Base-by-base conservation (phyloP, 2,888 invertebrate species). In the Apamea epomidion region DNA sequence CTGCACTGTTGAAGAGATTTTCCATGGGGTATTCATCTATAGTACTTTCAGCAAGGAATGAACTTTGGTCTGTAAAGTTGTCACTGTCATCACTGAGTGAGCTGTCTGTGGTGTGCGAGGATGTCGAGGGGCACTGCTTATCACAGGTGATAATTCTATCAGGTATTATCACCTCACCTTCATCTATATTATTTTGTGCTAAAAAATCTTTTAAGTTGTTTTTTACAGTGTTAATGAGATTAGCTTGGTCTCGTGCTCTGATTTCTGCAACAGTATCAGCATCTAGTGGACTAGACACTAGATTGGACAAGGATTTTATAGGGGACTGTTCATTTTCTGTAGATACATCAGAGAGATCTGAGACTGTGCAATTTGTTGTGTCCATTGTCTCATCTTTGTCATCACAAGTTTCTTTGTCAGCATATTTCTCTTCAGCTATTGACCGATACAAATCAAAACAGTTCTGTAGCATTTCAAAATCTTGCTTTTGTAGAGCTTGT, bases 271-370 rank as follows among this genome's bases (percentile, higher is more conserved):
- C 91, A 71, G 92, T 89, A 84, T 94, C 88, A 84, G 94, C 88
- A 88, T 96, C 95, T 89, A 97, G 94, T 65, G 96, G 97, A 95
- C 96, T 97, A 90, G 97, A 97, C 81, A 98, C 97, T 91, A 98
- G 95, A 93, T 98, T 97, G 74, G 98, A 98, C 83, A 98, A 94
- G 78, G 98, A 98, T 92, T 97, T 97, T 48, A 98, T 97, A 74
- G 98, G 97, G 74, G 97, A 97, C 90, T 97, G 97, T 87, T 96
- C 96, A 93, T 92, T 95, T 89, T 95, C 96, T 89, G 93, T 65
- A 62, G 95, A 94, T 83, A 93, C 90, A 79, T 94, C 94, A 29
- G 96, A 94, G 68, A 94, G 78, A 90, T 96, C 95, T 91, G 96
- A 94, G 29, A 95, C 89, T 64, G 94, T 93, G 85, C 94, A 93